Evolutionary conservation across 1,140 invertebrate genomes (phyloP).

Genomic region (Sminthurides bifidus): DNA sequence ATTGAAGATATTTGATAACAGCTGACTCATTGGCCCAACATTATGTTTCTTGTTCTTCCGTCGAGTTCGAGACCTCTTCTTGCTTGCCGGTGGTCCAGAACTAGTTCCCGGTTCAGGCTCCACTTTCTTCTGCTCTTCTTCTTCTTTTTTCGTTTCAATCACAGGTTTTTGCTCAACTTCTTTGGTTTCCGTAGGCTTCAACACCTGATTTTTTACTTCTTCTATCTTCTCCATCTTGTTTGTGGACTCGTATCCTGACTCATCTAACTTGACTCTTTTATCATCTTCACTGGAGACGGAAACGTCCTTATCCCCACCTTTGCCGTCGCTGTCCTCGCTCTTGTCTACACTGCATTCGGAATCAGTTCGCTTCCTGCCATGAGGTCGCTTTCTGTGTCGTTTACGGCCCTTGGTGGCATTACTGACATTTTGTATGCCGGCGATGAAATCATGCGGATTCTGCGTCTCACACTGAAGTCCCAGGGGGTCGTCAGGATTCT

Average conservation of each 20-base stretch:
- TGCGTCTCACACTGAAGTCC: slow-evolving; percentile 65
- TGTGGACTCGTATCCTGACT: not conserved
- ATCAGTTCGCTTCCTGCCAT: slow-evolving; percentile 42
- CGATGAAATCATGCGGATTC: slow-evolving; percentile 60
- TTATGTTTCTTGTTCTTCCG: not conserved
- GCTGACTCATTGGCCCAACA: not conserved
- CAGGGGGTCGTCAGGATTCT: slow-evolving; percentile 80
- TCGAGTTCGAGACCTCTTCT: not conserved
- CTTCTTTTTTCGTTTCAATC: not conserved
- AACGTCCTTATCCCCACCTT: slow-evolving; percentile 1
- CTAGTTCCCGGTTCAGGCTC: not conserved
- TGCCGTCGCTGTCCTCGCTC: not conserved
- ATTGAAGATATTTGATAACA: not conserved
- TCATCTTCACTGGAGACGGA: slow-evolving; percentile 7
- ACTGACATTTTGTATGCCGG: slow-evolving; percentile 41
- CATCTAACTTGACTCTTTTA: not conserved
- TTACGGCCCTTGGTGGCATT: slow-evolving; percentile 51
- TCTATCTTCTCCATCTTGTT: not conserved
- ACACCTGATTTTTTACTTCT: not conserved
- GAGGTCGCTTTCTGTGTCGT: slow-evolving; percentile 41
- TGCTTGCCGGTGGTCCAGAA: not conserved
- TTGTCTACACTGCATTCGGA: slow-evolving; percentile 26
- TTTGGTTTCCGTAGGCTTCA: not conserved
- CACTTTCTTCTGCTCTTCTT: not conserved
- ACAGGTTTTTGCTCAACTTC: not conserved